Evolutionary conservation across 2,888 invertebrate species (phyloP), one percentile per base, ranked within the genome.

Genomic region (Diadromus collaris): DNA sequence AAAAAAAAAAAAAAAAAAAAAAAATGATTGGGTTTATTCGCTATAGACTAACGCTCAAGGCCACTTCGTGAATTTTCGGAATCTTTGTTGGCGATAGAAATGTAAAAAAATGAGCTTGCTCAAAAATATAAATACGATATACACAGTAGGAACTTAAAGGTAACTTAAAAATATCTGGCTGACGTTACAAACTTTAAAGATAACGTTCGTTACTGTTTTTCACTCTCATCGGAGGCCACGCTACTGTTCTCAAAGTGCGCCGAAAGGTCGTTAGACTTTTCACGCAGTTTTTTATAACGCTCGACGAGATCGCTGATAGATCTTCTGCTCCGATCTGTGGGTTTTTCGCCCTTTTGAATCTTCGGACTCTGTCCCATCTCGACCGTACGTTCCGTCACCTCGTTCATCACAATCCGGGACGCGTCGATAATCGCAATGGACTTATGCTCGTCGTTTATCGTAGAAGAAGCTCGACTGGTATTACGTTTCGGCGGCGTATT

Each of bases 301-400:
- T 89, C 88, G 0, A 90, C 86, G 61, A 90, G 85, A 83, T 90
- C 90, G 24, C 87, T 85, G 32, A 90, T 89, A 1, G 90, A 90
- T 70, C 89, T 84, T 70, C 64, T 74, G 61, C 69, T 83, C 6
- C 76, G 64, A 10, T 67, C 65, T 41, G 19, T 51, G 29, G 61
- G 64, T 27, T 84, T 73, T 46, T 76, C 73, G 29, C 60, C 6
- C 29, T 60, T 48, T 21, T 34, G 51, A 29, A 24, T 34, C 48
- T 72, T 71, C 32, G 71, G 79, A 34, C 71, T 79, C 6, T 21
- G 56, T 48, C 56, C 24, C 16, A 34, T 2, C n/a, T 21, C 27
- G 13, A 51, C 27, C 29, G 38, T 34, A 1, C 9, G 56, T 60
- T 76, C 65, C 32, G 38, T 29, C 38, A 60, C 56, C 2, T 54